A percentile compares a stretch with the other conserved stretches of the same genome.
phyloP scores from a whole-genome alignment of 2,113 vertebrate genomes.

The Aldabrachelys gigantea region DNA sequence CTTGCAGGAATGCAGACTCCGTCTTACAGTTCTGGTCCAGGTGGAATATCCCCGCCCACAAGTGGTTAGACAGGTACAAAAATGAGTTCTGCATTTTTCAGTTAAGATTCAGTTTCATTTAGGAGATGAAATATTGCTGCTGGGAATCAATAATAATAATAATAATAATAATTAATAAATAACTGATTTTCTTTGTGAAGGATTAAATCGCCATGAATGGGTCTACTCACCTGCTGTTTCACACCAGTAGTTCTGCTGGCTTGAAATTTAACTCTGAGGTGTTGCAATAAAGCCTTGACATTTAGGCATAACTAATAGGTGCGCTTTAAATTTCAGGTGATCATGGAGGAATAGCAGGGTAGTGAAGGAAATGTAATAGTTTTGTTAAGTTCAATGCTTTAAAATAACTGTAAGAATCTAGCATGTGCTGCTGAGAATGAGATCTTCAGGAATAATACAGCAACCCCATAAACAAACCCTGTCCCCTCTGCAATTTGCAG shows the following conservation, averaged over 20 bases:
- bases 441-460: not conserved
- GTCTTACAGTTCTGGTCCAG: conserved; percentile 52
- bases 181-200: not conserved
- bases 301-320: conserved; percentile 44
- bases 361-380: conserved; percentile 28
- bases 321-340: conserved; percentile 15
- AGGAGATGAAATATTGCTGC: not conserved
- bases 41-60: conserved; percentile 59
- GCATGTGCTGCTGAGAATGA: not conserved
- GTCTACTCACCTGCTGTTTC: not conserved
- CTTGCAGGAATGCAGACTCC: conserved; percentile 58
- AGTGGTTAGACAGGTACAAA: conserved; percentile 42
- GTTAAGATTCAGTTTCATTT: not conserved
- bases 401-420: conserved; percentile 7
- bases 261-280: conserved; percentile 14
- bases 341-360: conserved; percentile 22
- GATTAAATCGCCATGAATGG: not conserved
- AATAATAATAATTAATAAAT: not conserved
- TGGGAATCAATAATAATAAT: conserved; percentile 2
- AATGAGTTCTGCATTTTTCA: not conserved
- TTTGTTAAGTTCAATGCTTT: conserved; percentile 15
- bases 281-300: conserved; percentile 49
- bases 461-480: not conserved
- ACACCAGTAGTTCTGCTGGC: conserved; percentile 5
- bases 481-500: not conserved